Base-by-base conservation (phyloP, 1,140 invertebrate species). In the Aphelenchoides avenae region DNA sequence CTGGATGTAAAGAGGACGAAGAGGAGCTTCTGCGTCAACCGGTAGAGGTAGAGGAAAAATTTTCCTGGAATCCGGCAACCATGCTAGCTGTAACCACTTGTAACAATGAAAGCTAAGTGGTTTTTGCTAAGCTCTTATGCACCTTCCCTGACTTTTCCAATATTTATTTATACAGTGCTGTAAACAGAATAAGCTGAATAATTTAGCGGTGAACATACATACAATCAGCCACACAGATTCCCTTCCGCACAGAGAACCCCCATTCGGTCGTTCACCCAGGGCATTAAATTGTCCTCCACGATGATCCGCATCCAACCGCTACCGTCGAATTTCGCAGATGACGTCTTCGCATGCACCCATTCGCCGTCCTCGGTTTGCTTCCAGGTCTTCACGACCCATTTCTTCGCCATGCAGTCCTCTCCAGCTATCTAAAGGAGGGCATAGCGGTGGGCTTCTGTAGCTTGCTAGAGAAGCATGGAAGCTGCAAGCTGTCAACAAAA, bases 231-330 rank as follows among this genome's bases (percentile, higher is more conserved):
- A 33, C 56, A 57, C 5, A 57, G 31, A 15, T 33, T 15, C 5
- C 54, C 37, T 33, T 57, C 56, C 15, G 56, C 41, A 33, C 56
- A 57, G 26, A 52, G 34, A 9, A 57, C 55, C 13, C 53, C 27
- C 5, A 15, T 7, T 33, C 56, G 5, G 5, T 31, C 59, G 5
- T 26, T 18, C 13, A 57, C 37, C 27, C 18, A 9, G 22, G 56
- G 56, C n/a, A n/a, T n/a, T 26, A 64, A 61, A 15, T 59, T 58
- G 53, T 57, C 33, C n/a, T 43, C 56, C 6, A 57, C 59, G 20
- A 60, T 20, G 26, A 57, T 52, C 18, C 26, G 43, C 15, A 57
- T n/a, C 31, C 31, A 58, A 22, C 52, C 58, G 22, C 22, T 36
- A 6, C 53, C 56, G 22, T 57, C 56, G 24, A 57, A 9, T 26